phyloP scores from a whole-genome alignment of 1,140 invertebrate species.

The Prorops nasuta region DNA sequence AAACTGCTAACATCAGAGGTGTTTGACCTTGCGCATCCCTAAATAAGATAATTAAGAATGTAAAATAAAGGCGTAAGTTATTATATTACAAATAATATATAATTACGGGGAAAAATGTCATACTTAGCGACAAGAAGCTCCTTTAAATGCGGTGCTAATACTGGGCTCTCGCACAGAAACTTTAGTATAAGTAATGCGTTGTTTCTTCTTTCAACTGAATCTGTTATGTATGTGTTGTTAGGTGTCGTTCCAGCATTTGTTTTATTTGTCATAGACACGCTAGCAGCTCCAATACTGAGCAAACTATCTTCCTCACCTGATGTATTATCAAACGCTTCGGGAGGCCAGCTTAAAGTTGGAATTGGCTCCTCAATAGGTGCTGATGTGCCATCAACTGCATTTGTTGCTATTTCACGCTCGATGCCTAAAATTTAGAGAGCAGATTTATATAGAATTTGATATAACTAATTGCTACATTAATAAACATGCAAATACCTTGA shows the following conservation, averaged over 20 bases:
- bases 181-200: constrained; percentile 83
- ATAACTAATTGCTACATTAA: constrained; percentile 2
- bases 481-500: constrained; percentile 53
- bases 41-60: constrained; percentile 15
- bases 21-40: constrained; percentile 95
- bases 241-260: constrained; percentile 31
- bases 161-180: constrained; percentile 77
- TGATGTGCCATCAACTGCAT: constrained; percentile 48
- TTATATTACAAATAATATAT: background rate
- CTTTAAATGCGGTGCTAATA: constrained; percentile 76
- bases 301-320: constrained; percentile 79
- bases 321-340: constrained; percentile 74
- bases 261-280: constrained; percentile 54
- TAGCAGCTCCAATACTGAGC: constrained; percentile 59
- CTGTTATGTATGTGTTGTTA: constrained; percentile 61
- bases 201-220: constrained; percentile 79
- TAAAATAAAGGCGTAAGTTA: background rate
- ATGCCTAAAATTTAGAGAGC: constrained; percentile 36
- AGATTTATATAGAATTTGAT: background rate
- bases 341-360: constrained; percentile 79
- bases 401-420: constrained; percentile 47
- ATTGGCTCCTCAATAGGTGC: constrained; percentile 66
- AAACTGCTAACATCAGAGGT: constrained; percentile 94
- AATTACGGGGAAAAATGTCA: background rate
- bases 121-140: constrained; percentile 80